Base-by-base conservation (phyloP, 2,113 vertebrate species). In the Thomomys bottae region DNA sequence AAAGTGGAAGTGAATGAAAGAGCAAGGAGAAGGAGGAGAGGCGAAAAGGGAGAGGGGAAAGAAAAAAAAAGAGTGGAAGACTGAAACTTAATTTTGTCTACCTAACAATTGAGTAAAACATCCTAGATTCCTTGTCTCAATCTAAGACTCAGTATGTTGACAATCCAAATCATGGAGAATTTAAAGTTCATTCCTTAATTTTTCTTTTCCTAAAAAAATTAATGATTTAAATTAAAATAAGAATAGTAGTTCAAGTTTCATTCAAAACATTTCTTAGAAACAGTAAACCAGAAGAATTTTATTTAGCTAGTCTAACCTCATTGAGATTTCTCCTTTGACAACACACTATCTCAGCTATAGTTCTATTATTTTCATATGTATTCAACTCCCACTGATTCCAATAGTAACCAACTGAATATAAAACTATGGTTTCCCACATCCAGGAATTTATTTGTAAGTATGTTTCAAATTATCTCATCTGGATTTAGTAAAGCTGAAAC, bases 191-290 rank as follows among this genome's bases (percentile, higher is more conserved):
- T 80, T 76, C 8, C 1, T 21, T 1, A 68, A 64, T 30, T 89
- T 84, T 24, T 88, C 14, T 92, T 64, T 89, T 84, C 66, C 76
- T 86, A 2, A 2, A 88, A 92, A 85, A 85, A 78, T 32, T 14
- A 88, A 54, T 30, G 73, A 5, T 54, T 54, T 54, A 78, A 78
- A 78, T 73, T n/a, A 86, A 90, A 63, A n/a, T 7, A 88, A 88
- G 20, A 0, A 63, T 49, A 1, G 15, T 45, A 67, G 24, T 40
- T 77, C n/a, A 84, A 57, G 78, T 64, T 92, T 94, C 20, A 78
- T n/a, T 88, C 71, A 81, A 54, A 86, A 76, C 15, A 82, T 66
- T 95, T 70, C 68, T 87, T 42, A 92, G 23, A 81, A 66, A 78
- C 11, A 81, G 12, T 21, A 73, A 94, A 77, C 26, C 26, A 83